phyloP scores from a whole-genome alignment of 2,113 vertebrate species.

The Clarias batrachus region DNA sequence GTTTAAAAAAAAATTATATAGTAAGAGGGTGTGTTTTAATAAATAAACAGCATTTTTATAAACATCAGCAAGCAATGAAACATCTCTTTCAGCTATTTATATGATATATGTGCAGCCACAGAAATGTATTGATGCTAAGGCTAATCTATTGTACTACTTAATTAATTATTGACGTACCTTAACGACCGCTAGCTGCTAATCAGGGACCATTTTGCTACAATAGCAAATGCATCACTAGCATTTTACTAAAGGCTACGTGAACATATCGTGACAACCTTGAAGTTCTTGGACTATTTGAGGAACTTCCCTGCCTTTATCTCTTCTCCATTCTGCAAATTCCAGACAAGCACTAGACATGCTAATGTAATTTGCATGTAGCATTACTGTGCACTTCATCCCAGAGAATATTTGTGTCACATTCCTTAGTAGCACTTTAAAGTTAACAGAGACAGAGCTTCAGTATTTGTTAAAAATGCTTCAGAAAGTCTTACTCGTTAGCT shows the following conservation, averaged over 20 bases:
- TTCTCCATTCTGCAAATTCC: conserved; percentile 12
- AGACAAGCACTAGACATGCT: background rate
- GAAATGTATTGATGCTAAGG: background rate
- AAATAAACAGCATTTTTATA: background rate
- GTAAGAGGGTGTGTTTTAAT: background rate
- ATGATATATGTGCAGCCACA: background rate
- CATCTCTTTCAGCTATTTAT: background rate
- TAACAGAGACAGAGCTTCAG: background rate
- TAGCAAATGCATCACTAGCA: background rate
- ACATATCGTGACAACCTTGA: background rate
- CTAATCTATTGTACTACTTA: background rate
- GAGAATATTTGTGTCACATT: background rate
- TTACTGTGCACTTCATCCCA: background rate
- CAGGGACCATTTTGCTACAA: background rate
- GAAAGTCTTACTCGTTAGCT: background rate
- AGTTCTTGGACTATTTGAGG: background rate
- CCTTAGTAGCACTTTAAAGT: background rate
- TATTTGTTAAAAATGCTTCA: background rate
- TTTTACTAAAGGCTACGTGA: background rate
- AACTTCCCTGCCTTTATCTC: background rate
- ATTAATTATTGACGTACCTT: background rate
- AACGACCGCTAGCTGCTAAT: background rate
- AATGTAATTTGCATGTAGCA: background rate
- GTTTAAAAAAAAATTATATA: background rate
- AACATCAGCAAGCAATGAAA: background rate